These are phyloP conservation scores for Podiceps cristatus DNA, from an alignment of 2,113 vertebrate species.

Conservation along the genomic window DNA sequence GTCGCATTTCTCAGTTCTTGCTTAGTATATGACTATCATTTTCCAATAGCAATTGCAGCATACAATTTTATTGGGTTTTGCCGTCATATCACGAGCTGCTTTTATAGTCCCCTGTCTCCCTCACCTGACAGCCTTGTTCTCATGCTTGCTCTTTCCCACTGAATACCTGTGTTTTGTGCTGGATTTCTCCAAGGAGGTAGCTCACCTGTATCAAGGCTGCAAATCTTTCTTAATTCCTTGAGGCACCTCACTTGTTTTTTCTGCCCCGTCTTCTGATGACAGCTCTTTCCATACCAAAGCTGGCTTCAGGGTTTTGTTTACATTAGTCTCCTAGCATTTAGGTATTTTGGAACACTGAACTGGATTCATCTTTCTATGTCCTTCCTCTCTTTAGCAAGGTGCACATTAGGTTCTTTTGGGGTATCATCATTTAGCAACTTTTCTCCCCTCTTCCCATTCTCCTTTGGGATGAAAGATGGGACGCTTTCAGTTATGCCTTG, in stretches of 20 bases:
- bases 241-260: background rate
- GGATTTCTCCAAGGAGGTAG: background rate
- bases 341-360: background rate
- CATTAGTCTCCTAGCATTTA: background rate
- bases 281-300: background rate
- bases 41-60: background rate
- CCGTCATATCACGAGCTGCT: background rate
- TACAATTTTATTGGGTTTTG: background rate
- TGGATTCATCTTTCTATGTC: background rate
- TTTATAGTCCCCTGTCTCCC: background rate
- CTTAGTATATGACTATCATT: background rate
- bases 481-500: background rate
- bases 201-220: background rate
- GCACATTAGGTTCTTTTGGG: accelerated
- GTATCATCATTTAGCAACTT: background rate
- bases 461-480: background rate
- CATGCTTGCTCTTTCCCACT: background rate
- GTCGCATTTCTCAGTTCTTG: background rate
- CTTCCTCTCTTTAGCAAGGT: background rate
- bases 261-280: background rate
- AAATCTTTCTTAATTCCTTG: background rate
- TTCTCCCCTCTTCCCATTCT: background rate
- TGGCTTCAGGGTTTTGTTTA: background rate
- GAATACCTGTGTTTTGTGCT: background rate
- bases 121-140: conserved; percentile 24